Conservation (phyloP, 2,888 invertebrate species). For the Leucophenga montana region DNA sequence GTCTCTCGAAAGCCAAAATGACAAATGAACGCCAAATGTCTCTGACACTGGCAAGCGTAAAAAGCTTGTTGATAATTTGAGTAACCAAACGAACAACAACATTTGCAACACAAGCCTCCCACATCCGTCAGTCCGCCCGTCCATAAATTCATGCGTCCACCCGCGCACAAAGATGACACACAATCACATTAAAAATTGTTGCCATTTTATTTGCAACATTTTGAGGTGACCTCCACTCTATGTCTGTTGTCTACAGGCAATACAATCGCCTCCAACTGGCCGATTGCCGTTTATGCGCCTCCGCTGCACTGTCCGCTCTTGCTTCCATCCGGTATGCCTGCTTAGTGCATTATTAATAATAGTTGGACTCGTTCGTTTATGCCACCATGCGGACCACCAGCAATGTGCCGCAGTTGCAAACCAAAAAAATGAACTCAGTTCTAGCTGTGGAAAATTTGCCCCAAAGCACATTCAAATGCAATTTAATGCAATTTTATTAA, state of each 20-base stretch:
- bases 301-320: background rate
- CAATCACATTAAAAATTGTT: slow-evolving; percentile 70
- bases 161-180: slow-evolving; percentile 58
- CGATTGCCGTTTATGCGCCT: slow-evolving; percentile 17
- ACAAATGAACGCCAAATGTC: slow-evolving; percentile 28
- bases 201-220: slow-evolving; percentile 68
- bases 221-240: slow-evolving; percentile 54
- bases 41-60: slow-evolving; percentile 30
- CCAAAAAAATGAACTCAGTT: too few relatives aligned
- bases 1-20: slow-evolving; percentile 4
- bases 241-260: slow-evolving; percentile 5
- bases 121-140: background rate
- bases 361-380: slow-evolving; percentile 23
- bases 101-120: slow-evolving; percentile 17
- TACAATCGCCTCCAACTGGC: slow-evolving; percentile 15
- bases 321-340: background rate
- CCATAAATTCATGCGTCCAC: background rate
- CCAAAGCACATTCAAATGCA: slow-evolving; percentile 70
- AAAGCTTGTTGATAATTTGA: slow-evolving; percentile 63
- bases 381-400: slow-evolving; percentile 57
- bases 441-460: slow-evolving; percentile 28
- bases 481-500: slow-evolving; percentile 71
- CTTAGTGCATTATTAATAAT: slow-evolving; percentile 25
- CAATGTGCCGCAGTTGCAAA: slow-evolving; percentile 38
- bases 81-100: slow-evolving; percentile 54